Evolutionary conservation across 1,140 invertebrate genomes (phyloP).

Genomic region (Caenorhabditis latens): DNA sequence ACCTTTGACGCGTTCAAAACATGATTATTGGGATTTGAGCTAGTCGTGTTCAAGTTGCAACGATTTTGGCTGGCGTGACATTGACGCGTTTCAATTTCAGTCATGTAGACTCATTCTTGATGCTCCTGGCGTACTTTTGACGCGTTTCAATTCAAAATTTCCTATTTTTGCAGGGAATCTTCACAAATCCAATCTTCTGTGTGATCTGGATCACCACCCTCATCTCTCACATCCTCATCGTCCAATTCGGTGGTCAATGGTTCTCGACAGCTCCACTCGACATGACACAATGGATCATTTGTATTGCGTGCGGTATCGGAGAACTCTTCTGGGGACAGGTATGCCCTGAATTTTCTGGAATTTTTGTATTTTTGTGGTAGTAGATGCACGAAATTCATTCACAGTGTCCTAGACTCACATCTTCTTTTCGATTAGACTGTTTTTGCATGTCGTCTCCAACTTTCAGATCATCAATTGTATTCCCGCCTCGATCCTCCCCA

Average conservation of each 20-base stretch:
- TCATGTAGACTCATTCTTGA: not conserved
- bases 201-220: conserved; percentile 95
- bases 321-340: conserved; percentile 95
- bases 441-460: conserved; percentile 59
- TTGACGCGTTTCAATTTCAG: not conserved
- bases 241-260: conserved; percentile 90
- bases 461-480: conserved; percentile 76
- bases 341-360: not conserved
- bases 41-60: too few relatives aligned
- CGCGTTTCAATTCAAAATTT: too few relatives aligned
- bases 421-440: conserved; percentile 1
- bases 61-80: too few relatives aligned
- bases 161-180: conserved; percentile 87
- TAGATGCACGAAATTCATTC: not conserved
- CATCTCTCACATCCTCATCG: conserved; percentile 91
- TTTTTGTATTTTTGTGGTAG: not conserved
- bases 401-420: conserved; percentile 70
- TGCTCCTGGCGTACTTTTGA: too few relatives aligned
- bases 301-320: conserved; percentile 92
- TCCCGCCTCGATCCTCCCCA: conserved; percentile 75
- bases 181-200: conserved; percentile 97
- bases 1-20: too few relatives aligned
- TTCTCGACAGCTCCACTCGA: conserved; percentile 91
- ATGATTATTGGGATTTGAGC: too few relatives aligned
- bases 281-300: conserved; percentile 92